Percentiles rank a stretch among this genome's conserved stretches.
Evolutionary conservation across 2,113 vertebrate genomes (phyloP).

Genomic region (Leucosticte australis): DNA sequence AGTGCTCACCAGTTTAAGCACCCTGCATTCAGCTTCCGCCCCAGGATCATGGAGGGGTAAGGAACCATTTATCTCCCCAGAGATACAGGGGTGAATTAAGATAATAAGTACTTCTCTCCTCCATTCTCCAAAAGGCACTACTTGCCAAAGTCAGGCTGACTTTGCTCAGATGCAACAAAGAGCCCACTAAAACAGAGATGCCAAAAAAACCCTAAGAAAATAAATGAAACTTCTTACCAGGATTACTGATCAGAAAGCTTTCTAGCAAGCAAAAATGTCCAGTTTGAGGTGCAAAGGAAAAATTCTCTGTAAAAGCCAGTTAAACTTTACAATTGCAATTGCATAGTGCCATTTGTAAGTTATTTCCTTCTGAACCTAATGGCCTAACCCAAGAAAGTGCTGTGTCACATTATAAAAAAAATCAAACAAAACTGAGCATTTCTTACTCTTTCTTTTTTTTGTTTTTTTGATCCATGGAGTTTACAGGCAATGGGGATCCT

Average conservation of each 20-base stretch:
- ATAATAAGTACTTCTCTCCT: background rate
- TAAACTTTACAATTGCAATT: background rate
- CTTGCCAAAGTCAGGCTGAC: background rate
- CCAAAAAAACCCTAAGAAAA: background rate
- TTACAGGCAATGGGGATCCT: background rate
- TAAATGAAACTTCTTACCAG: background rate
- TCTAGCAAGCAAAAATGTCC: background rate
- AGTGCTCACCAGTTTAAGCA: background rate
- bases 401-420: background rate
- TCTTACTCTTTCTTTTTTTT: background rate
- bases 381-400: background rate
- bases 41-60: background rate
- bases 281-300: background rate
- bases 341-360: background rate
- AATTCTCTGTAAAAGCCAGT: background rate
- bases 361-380: background rate
- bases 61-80: background rate
- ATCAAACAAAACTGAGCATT: rapidly evolving
- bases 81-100: background rate
- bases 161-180: background rate
- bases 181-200: background rate
- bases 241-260: background rate
- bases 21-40: conserved; percentile 35
- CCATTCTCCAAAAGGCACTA: background rate
- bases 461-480: background rate